Evolutionary conservation across 2,888 invertebrate species (phyloP).

Genomic region (Phalera bucephala): DNA sequence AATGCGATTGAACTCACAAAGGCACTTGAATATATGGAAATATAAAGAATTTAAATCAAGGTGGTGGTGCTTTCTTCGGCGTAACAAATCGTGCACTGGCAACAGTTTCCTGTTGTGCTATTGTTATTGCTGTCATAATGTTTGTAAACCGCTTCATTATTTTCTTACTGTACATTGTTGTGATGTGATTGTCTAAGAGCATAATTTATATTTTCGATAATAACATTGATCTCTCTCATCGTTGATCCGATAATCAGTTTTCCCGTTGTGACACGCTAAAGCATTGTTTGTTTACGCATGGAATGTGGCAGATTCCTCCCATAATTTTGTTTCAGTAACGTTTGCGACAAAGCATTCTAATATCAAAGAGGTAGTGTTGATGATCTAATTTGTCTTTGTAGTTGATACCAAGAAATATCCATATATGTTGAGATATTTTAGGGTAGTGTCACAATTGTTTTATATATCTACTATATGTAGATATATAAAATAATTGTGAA

Average conservation of each 20-base stretch:
- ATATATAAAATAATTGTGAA: too few relatives aligned
- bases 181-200: constrained; percentile 40
- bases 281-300: constrained; percentile 11
- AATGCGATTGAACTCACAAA: background rate
- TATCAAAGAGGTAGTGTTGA: background rate
- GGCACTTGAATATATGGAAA: background rate
- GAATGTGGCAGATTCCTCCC: constrained; percentile 11
- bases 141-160: constrained; percentile 66
- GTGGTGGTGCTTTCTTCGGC: constrained; percentile 40
- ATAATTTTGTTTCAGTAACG: constrained; percentile 1
- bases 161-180: constrained; percentile 53
- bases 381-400: too few relatives aligned
- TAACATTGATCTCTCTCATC: constrained; percentile 18
- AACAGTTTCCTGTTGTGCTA: constrained; percentile 28
- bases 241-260: constrained; percentile 11
- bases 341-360: background rate
- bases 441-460: too few relatives aligned
- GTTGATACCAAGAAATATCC: too few relatives aligned
- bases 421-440: too few relatives aligned
- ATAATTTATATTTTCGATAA: constrained; percentile 28
- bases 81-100: constrained; percentile 51
- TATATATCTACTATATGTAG: too few relatives aligned
- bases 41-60: background rate
- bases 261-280: constrained; percentile 6
- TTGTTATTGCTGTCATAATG: constrained; percentile 50